A percentile compares a stretch with the other conserved stretches of the same genome.
Evolutionary conservation across 2,113 vertebrate genomes (phyloP).

Genomic region (Solea senegalensis): DNA sequence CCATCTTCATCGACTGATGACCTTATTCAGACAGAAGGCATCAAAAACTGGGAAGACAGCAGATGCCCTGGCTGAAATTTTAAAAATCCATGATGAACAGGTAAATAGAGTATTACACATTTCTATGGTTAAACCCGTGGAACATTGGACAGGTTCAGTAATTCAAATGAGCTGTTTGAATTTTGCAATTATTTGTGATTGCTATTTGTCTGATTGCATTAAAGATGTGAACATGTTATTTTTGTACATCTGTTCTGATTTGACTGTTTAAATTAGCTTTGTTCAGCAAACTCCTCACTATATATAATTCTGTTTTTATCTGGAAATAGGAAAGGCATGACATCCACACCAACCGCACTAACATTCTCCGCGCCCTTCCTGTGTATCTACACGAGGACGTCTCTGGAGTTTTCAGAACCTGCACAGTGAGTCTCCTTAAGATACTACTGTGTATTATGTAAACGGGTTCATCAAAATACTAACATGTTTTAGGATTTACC

Average conservation of each 20-base stretch:
- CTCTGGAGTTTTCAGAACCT: slow-evolving; percentile 41
- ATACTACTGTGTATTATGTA: too few species aligned
- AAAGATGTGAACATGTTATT: neutral
- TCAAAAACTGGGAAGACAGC: slow-evolving; percentile 6
- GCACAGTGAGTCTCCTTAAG: neutral
- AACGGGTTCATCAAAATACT: too few species aligned
- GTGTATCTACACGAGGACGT: slow-evolving; percentile 19
- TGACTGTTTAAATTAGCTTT: slow-evolving; percentile 2
- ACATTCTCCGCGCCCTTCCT: slow-evolving; percentile 29
- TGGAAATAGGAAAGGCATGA: slow-evolving; percentile 16
- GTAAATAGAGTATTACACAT: neutral
- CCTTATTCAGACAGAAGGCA: slow-evolving; percentile 16
- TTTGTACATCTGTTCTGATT: neutral
- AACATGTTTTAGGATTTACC: too few species aligned
- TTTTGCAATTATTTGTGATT: too few species aligned
- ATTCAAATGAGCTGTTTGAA: too few species aligned
- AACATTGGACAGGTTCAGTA: too few species aligned
- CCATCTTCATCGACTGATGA: slow-evolving; percentile 34
- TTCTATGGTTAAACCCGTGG: too few species aligned
- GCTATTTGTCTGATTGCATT: neutral
- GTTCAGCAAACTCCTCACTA: neutral
- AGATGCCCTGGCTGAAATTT: slow-evolving; percentile 10
- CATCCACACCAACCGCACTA: slow-evolving; percentile 15
- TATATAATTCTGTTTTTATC: slow-evolving; percentile 15
- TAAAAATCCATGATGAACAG: slow-evolving; percentile 19